Evolutionary conservation across 37 sponge, comb jelly and placozoan genomes (phyloP), one percentile per base, ranked within the genome.

Genomic region (Geodia barretti): DNA sequence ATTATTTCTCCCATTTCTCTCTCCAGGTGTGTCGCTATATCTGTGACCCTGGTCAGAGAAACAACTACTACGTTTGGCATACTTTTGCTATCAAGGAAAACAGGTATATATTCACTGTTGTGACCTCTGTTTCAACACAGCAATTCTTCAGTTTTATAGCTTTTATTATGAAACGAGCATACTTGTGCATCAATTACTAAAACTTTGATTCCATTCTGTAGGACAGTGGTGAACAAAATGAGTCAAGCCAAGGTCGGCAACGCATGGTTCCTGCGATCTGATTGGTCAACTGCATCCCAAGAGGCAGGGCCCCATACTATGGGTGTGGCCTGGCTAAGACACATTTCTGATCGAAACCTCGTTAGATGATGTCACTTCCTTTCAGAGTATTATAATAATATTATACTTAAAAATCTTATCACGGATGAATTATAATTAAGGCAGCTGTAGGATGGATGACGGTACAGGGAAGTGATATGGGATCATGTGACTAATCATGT

Each of bases 41-140:
- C 1, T 84, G 84, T 59, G 31, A 60, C 35, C 54, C 75, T 1
- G 41, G 3, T 9, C n/a, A 69, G 23, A 67, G 70, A 25, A 31
- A 84, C 4, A 37, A 58, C 7, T 84, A 84, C 32, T 84, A 70
- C 26, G 77, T 84, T 24, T 84, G 84, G 84, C 84, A 84, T 40
- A 59, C 84, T 1, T 29, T 76, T 11, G 84, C 77, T 19, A 84
- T 84, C 58, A 60, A 59, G 26, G 70, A 68, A 40, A 84, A 84
- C 62, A 67, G 54, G 54, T 47, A 47, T 47, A n/a, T n/a, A n/a
- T n/a, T n/a, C n/a, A n/a, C n/a, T n/a, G n/a, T n/a, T n/a, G n/a
- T n/a, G n/a, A n/a, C n/a, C n/a, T n/a, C n/a, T n/a, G n/a, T n/a
- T n/a, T n/a, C n/a, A n/a, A n/a, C 54, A 47, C 54, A 47, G 54